phyloP scores from a whole-genome alignment of 2,797 vertebrate species.

The Xiphorhynchus erythropygius region DNA sequence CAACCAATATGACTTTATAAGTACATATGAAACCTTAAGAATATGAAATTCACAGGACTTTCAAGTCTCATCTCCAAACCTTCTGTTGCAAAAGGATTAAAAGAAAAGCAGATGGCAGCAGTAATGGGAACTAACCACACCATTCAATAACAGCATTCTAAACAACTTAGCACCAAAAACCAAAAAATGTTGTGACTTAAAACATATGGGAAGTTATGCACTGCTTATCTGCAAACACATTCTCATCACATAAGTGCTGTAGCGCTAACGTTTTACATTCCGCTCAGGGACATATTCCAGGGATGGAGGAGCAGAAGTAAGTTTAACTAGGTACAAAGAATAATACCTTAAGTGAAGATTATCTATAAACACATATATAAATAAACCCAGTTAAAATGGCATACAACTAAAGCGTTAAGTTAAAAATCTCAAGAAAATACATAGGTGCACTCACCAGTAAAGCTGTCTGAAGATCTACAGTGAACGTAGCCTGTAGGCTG shows the following conservation, averaged over 20 bases:
- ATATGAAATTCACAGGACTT: not conserved
- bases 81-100: not conserved
- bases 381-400: not conserved
- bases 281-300: fast-evolving
- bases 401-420: not conserved
- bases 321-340: not conserved
- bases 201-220: not conserved
- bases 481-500: not conserved
- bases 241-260: not conserved
- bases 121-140: not conserved
- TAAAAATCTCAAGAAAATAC: not conserved
- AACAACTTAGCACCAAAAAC: not conserved
- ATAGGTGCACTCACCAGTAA: not conserved
- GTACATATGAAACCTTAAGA: not conserved
- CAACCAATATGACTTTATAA: fast-evolving
- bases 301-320: not conserved
- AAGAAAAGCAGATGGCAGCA: not conserved
- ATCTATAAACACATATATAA: not conserved
- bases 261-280: fast-evolving
- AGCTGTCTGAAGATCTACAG: slow-evolving; percentile 40
- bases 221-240: not conserved
- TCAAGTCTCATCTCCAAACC: not conserved
- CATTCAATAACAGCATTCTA: not conserved
- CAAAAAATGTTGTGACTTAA: not conserved
- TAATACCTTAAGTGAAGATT: not conserved